Base-by-base conservation (phyloP, 2,888 invertebrate species). In the Hypsopygia costalis region DNA sequence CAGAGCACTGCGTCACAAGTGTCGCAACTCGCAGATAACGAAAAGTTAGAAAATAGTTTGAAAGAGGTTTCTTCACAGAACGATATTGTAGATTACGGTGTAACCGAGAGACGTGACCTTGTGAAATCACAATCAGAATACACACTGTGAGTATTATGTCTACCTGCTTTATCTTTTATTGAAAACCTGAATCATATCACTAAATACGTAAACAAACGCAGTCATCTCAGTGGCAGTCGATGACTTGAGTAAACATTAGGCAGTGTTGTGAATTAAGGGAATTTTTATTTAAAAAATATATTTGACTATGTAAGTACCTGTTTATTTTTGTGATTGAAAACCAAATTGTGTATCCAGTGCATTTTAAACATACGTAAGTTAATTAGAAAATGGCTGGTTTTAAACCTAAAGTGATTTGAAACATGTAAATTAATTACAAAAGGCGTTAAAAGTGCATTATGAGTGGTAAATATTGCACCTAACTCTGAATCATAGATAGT, bases 111-210 rank as follows among this genome's bases (percentile, higher is more conserved):
- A 43, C 48, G 47, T 60, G 57, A 62, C 46, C 55, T 52, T 41
- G 52, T 49, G 44, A 47, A 34, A 10, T 49, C 48, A 36, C 52
- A 55, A 37, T 40, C 48, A 34, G 55, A 58, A 43, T 48, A 49
- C 48, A 44, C 22, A 37, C 53, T 41, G 71, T 72, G 55, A 72
- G 66, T 64, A 58, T 42, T 21, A 11, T 29, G 45, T 44, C 41
- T 36, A 41, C 27, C 41, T 51, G 45, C 46, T 44, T 46, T 51
- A 51, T 51, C 50, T 44, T 22, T 11, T 35, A 33, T 28, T 34
- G 11, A 43, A 42, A 47, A 47, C 41, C 25, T 10, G 33, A 33
- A 33, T 27, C 16, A 33, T 39, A 39, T 38, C 25, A 22, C 16
- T 16, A 5, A 25, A 39, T 39, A 12, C 12, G 11, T 28, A 34